Conservation (phyloP, 2,113 vertebrate species). For the Paraplagusia blochii region DNA sequence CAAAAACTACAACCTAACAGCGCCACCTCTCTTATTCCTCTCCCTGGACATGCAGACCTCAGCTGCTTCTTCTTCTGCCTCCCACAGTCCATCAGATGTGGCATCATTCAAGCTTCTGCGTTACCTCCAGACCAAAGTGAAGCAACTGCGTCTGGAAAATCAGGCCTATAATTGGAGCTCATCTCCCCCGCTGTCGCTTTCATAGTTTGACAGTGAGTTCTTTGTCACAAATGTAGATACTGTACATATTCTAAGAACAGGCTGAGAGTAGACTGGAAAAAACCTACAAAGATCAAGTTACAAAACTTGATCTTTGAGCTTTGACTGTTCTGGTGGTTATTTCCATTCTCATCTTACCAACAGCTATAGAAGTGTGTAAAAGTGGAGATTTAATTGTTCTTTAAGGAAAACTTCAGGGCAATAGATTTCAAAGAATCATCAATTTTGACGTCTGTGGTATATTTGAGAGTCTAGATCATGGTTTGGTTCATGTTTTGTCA, state of each 20-base stretch:
- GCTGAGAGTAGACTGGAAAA: no score
- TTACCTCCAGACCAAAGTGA: slow-evolving; percentile 75
- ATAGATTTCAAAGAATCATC: no score
- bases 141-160: slow-evolving; percentile 71
- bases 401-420: no score
- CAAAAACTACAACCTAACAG: not conserved
- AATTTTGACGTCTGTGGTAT: no score
- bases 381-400: no score
- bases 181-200: slow-evolving; percentile 11
- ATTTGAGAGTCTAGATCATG: no score
- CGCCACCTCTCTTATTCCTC: not conserved
- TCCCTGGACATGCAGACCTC: slow-evolving; percentile 46
- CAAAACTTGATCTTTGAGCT: no score
- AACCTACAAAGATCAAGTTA: no score
- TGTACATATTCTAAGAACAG: slow-evolving; percentile 5
- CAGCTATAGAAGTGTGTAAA: no score
- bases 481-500: no score
- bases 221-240: slow-evolving; percentile 61
- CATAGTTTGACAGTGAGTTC: slow-evolving; percentile 51
- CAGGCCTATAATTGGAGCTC: slow-evolving; percentile 34
- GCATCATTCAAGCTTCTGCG: slow-evolving; percentile 71
- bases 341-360: no score
- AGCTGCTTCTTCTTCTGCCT: slow-evolving; percentile 30
- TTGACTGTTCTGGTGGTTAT: no score
- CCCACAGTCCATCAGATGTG: slow-evolving; percentile 44